Percentiles rank a stretch among this genome's conserved stretches.
These are phyloP conservation scores for Nudaria mundana DNA, from an alignment of 2,888 invertebrate genomes.

Conservation along the genomic window DNA sequence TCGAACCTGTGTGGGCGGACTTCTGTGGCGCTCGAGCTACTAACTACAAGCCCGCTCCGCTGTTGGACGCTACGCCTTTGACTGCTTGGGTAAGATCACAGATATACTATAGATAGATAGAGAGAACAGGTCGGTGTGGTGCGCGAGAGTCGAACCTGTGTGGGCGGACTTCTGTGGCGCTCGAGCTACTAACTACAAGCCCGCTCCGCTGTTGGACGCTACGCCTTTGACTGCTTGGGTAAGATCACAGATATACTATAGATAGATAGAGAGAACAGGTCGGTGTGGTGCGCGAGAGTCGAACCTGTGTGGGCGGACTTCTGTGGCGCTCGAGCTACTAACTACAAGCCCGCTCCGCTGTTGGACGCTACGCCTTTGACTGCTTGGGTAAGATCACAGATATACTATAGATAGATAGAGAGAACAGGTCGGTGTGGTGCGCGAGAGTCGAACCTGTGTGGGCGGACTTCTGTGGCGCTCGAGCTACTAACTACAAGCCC, in stretches of 20 bases:
- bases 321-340: slow-evolving; percentile 89
- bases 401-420: slow-evolving; percentile 58
- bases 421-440: slow-evolving; percentile 94
- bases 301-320: slow-evolving; percentile 98
- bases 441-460: slow-evolving; percentile 94
- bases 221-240: slow-evolving; percentile 95
- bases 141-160: slow-evolving; percentile 91
- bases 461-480: slow-evolving; percentile 94
- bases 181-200: slow-evolving; percentile 86
- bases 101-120: slow-evolving; percentile 43
- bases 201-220: slow-evolving; percentile 91
- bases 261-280: slow-evolving; percentile 85
- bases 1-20: slow-evolving; percentile 97
- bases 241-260: slow-evolving; percentile 5
- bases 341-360: slow-evolving; percentile 88
- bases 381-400: slow-evolving; percentile 84
- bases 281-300: slow-evolving; percentile 92
- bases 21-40: slow-evolving; percentile 92
- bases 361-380: slow-evolving; percentile 93
- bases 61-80: slow-evolving; percentile 92
- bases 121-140: slow-evolving; percentile 94
- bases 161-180: slow-evolving; percentile 97
- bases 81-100: slow-evolving; percentile 87
- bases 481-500: slow-evolving; percentile 87
- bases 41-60: slow-evolving; percentile 87